Evolutionary conservation across 2,888 invertebrate species (phyloP).

Genomic region (Bedellia somnulentella): DNA sequence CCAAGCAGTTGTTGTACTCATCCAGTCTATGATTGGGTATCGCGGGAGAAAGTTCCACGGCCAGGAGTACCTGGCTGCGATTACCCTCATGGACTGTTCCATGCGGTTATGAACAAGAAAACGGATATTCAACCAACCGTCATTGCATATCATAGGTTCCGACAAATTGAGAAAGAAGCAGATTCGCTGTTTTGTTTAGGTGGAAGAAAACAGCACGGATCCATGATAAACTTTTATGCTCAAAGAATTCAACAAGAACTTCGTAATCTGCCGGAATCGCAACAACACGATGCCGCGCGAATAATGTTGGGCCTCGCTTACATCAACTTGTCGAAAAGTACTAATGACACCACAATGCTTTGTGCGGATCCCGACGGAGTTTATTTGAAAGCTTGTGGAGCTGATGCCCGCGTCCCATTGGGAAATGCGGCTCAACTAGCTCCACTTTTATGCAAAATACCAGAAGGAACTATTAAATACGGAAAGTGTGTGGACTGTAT

Average conservation of each 20-base stretch:
- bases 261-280: conserved; percentile 66
- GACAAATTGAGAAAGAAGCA: conserved; percentile 68
- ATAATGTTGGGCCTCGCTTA: conserved; percentile 69
- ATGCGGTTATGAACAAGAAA: conserved; percentile 66
- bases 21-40: conserved; percentile 66
- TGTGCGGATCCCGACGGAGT: conserved; percentile 37
- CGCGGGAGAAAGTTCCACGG: conserved; percentile 63
- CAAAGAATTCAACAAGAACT: conserved; percentile 69
- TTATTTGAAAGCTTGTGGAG: conserved; percentile 59
- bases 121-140: conserved; percentile 61
- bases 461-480: conserved; percentile 63
- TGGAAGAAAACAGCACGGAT: conserved; percentile 63
- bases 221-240: conserved; percentile 66
- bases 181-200: conserved; percentile 63
- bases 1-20: conserved; percentile 45
- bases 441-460: conserved; percentile 66
- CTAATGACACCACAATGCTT: conserved; percentile 61
- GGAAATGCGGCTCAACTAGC: conserved; percentile 67
- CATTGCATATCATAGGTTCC: conserved; percentile 65
- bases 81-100: conserved; percentile 58
- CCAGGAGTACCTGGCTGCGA: conserved; percentile 51
- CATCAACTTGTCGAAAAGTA: conserved; percentile 63
- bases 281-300: conserved; percentile 67
- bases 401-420: conserved; percentile 63
- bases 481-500: conserved; percentile 72